Base-by-base conservation (phyloP, 1,140 invertebrate genomes). In the Neodiprion pinetum region DNA sequence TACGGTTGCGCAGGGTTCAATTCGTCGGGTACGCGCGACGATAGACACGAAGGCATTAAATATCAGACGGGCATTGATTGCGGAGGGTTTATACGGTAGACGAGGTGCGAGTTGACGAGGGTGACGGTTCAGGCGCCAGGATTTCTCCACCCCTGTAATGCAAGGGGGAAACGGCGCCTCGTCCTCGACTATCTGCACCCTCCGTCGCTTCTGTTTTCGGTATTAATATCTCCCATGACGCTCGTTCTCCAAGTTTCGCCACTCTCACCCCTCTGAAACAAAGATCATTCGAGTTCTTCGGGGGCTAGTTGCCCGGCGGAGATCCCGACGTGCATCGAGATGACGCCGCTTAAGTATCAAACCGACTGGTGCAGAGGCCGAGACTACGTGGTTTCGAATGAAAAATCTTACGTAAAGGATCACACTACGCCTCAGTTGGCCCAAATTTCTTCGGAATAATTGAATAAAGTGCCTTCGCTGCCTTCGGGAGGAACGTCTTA, bases 181-280 rank as follows among this genome's bases (percentile, higher is more conserved):
- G 28, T 40, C 28, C 28, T 40, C 28, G 28, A 40, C 28, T 40
- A n/a, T 11, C 53, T 61, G n/a, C 53, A 61, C 53, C 53, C 53
- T 61, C 53, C 53, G 53, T 12, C n/a, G 53, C n/a, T 61, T 61
- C 53, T 61, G 11, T 61, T 12, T 61, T 61, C 53, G 53, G 53
- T 61, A 61, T 61, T 61, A 61, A 61, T 61, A 61, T 61, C 53
- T 61, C 53, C 53, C 53, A 61, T n/a, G 53, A n/a, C 53, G 53
- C 53, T 61, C 53, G 53, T 61, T 61, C 53, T n/a, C 53, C 11
- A 61, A 61, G 53, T 61, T 61, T 11, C n/a, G n/a, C 53, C 53
- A 3, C n/a, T n/a, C 28, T 40, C 28, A 1, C 11, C n/a, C 53
- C 11, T 8, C 11, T n/a, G n/a, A 8, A 61, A 61, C 53, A 61